Conservation (phyloP, 2,888 invertebrate species). For the Sipha maydis region DNA sequence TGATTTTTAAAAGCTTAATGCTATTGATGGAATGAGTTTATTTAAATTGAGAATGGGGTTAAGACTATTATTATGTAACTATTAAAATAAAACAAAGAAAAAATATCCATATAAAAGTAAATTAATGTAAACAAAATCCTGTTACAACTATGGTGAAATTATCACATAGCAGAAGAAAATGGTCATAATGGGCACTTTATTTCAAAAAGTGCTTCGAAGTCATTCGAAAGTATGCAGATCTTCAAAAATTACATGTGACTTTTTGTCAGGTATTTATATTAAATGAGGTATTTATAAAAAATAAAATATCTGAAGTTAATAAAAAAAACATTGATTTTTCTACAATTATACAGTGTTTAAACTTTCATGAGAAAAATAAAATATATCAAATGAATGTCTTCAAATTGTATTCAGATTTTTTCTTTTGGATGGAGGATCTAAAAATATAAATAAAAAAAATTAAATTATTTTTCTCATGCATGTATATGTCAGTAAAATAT, state of each 20-base stretch:
- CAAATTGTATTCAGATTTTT: too few relatives aligned
- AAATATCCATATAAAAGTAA: constrained; percentile 46
- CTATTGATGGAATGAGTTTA: constrained; percentile 24
- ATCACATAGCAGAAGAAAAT: constrained; percentile 58
- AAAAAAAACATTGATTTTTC: neutral
- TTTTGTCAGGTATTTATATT: constrained; percentile 60
- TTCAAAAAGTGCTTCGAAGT: constrained; percentile 44
- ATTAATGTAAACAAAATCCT: constrained; percentile 50
- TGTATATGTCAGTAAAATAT: too few relatives aligned
- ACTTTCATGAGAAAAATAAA: neutral
- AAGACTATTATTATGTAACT: constrained; percentile 25
- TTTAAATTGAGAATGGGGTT: constrained; percentile 33
- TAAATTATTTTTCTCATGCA: too few relatives aligned
- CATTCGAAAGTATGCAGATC: constrained; percentile 53
- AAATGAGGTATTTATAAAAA: constrained; percentile 60
- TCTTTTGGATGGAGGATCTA: too few relatives aligned
- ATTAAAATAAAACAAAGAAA: constrained; percentile 44
- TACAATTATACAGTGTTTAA: neutral
- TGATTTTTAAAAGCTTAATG: constrained; percentile 32
- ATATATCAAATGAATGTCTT: too few relatives aligned
- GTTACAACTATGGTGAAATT: constrained; percentile 54
- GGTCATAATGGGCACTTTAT: constrained; percentile 53
- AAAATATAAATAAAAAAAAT: too few relatives aligned
- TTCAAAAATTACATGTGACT: constrained; percentile 57
- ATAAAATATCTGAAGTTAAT: constrained; percentile 54